These are phyloP conservation scores for Caerostris darwini DNA, from an alignment of 1,140 invertebrate species.

Conservation along the genomic window DNA sequence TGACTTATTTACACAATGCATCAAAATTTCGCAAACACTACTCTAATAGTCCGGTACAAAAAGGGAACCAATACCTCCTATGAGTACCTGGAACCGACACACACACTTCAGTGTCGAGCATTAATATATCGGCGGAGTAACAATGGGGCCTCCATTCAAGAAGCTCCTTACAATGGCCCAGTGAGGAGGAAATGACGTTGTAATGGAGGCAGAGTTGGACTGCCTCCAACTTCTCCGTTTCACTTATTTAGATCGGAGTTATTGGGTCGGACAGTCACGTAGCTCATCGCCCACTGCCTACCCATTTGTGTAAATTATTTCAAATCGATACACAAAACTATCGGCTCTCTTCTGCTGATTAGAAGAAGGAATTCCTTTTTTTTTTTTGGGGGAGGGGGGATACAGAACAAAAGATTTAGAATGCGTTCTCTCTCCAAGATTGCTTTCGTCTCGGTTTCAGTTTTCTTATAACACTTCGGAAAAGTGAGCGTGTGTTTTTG, in stretches of 20 bases:
- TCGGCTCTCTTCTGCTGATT: background rate
- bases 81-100: too few species aligned
- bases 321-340: background rate
- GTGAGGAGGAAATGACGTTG: constrained; percentile 27
- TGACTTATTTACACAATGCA: too few species aligned
- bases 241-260: constrained; percentile 21
- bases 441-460: too few species aligned
- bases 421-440: too few species aligned
- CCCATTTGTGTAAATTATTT: constrained; percentile 16
- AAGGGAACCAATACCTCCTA: too few species aligned
- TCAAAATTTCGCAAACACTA: too few species aligned
- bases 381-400: background rate
- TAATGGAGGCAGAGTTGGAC: background rate
- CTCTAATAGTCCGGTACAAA: too few species aligned
- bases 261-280: background rate
- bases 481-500: too few species aligned
- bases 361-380: background rate
- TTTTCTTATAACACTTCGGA: too few species aligned
- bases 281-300: background rate
- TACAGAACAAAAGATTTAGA: too few species aligned
- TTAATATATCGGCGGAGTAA: too few species aligned
- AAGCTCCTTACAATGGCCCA: background rate
- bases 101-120: too few species aligned
- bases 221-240: constrained; percentile 6
- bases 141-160: background rate